Conservation (phyloP, 1,140 invertebrate genomes). For the Drosophila bocqueti region DNA sequence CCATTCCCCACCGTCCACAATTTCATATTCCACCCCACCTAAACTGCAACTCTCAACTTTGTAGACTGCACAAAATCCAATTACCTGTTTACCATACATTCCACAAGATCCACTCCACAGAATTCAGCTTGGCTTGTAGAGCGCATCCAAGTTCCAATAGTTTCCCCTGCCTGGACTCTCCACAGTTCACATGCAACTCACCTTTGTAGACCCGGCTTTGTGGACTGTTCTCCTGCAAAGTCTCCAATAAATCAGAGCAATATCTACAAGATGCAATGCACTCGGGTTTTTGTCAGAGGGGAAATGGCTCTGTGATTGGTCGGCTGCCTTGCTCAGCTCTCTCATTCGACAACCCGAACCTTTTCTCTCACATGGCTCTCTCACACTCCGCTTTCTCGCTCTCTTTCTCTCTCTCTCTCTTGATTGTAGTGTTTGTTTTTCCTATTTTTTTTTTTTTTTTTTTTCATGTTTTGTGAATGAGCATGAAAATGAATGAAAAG, state of each 20-base stretch:
- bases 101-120: conserved; percentile 16
- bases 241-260: conserved; percentile 19
- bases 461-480: conserved; percentile 49
- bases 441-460: conserved; percentile 23
- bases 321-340: conserved; percentile 29
- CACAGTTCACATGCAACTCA: conserved; percentile 17
- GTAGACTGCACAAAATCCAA: not conserved
- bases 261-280: conserved; percentile 27
- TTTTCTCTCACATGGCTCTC: not conserved
- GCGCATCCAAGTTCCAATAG: not conserved
- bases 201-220: conserved; percentile 44
- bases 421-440: conserved; percentile 29
- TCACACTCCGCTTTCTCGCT: not conserved
- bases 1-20: conserved; percentile 4
- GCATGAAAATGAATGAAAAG: conserved; percentile 79
- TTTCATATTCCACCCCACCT: not conserved
- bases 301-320: conserved; percentile 58
- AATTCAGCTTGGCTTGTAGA: conserved; percentile 4
- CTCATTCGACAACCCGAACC: conserved; percentile 3
- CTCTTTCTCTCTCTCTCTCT: conserved; percentile 13
- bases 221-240: not conserved
- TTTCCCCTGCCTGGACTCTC: conserved; percentile 2
- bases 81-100: not conserved
- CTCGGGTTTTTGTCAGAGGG: conserved; percentile 48
- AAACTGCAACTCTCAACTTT: not conserved